phyloP scores from a whole-genome alignment of 2,797 vertebrate genomes.

The Catostomus latipinnis region DNA sequence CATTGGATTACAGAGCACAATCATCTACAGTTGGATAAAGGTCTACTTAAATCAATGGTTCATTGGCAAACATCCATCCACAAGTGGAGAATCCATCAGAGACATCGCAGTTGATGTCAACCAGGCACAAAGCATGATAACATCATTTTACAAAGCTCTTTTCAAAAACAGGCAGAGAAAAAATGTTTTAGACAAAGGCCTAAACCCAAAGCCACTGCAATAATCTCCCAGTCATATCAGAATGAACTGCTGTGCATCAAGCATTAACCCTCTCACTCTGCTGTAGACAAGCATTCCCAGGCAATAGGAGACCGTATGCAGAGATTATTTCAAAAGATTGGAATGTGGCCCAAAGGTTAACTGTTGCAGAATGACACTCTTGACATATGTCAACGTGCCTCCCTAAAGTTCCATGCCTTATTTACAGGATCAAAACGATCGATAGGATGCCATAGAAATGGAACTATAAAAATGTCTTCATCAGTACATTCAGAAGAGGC shows the following conservation, averaged over 20 bases:
- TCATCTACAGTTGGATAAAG: slow-evolving; percentile 40
- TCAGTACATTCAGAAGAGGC: slow-evolving; percentile 80
- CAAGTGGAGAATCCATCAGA: slow-evolving; percentile 25
- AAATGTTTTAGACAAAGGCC: neutral
- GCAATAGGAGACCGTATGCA: slow-evolving; percentile 37
- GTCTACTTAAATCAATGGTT: slow-evolving; percentile 40
- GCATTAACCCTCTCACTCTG: slow-evolving; percentile 26
- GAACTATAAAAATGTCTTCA: slow-evolving; percentile 62
- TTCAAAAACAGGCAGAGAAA: slow-evolving; percentile 14
- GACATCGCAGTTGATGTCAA: neutral
- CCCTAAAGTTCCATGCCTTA: slow-evolving; percentile 53
- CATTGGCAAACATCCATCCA: slow-evolving; percentile 23
- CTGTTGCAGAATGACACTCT: slow-evolving; percentile 27
- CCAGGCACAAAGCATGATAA: slow-evolving; percentile 38
- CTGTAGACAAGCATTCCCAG: slow-evolving; percentile 44
- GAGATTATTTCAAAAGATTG: slow-evolving; percentile 36
- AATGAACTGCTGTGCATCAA: slow-evolving; percentile 30
- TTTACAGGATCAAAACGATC: slow-evolving; percentile 66
- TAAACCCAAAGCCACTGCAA: neutral
- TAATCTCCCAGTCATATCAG: slow-evolving; percentile 9
- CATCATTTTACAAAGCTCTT: slow-evolving; percentile 35
- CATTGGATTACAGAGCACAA: slow-evolving; percentile 47
- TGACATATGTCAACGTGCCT: slow-evolving; percentile 44
- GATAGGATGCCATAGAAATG: slow-evolving; percentile 57
- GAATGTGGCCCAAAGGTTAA: slow-evolving; percentile 47